A percentile compares a stretch with the other conserved stretches of the same genome.
Evolutionary conservation across 2,888 invertebrate species (phyloP).

Genomic region (Morpho deidamia): DNA sequence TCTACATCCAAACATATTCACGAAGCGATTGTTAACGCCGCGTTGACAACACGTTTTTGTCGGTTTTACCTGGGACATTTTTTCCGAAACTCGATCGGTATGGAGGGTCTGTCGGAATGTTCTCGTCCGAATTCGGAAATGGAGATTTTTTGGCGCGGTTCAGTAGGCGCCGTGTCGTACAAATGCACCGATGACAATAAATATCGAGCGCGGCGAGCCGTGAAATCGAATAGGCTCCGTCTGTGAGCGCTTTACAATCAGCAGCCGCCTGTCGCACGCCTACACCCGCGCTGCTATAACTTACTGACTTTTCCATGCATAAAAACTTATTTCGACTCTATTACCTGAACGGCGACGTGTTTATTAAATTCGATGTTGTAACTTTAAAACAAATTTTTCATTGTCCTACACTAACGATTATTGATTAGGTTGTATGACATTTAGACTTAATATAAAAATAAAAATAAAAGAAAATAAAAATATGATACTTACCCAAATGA

Average conservation of each 20-base stretch:
- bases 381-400: not conserved
- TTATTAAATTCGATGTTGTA: constrained; percentile 4
- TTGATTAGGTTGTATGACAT: not conserved
- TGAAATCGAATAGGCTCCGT: constrained; percentile 79
- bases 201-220: constrained; percentile 75
- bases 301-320: constrained; percentile 61
- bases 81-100: constrained; percentile 47
- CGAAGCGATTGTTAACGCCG: constrained; percentile 53
- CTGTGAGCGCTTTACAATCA: constrained; percentile 77
- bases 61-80: constrained; percentile 36
- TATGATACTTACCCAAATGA: not conserved
- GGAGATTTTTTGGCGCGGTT: constrained; percentile 74
- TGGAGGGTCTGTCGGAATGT: constrained; percentile 54
- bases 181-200: constrained; percentile 78
- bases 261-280: constrained; percentile 68
- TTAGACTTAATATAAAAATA: not conserved
- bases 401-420: not conserved
- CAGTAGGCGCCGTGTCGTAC: constrained; percentile 75
- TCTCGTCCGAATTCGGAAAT: constrained; percentile 66
- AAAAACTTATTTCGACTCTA: constrained; percentile 49
- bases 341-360: constrained; percentile 18
- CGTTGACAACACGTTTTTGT: constrained; percentile 22
- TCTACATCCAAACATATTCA: constrained; percentile 54
- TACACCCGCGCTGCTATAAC: constrained; percentile 52
- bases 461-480: not conserved